Evolutionary conservation across 2,113 vertebrate genomes (phyloP).

Genomic region (Corythaixoides concolor): DNA sequence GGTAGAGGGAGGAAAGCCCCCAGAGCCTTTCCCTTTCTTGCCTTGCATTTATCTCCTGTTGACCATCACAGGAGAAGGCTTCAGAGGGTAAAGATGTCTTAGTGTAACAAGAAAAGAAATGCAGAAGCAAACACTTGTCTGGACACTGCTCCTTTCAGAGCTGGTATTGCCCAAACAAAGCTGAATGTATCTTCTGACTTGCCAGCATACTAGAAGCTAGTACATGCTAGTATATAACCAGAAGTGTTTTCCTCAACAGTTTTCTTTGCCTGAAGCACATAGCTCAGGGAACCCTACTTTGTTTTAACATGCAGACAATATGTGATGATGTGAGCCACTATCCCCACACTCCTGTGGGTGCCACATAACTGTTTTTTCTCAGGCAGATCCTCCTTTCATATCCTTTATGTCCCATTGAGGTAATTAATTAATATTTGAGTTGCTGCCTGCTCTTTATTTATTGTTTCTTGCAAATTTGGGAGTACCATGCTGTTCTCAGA

Average conservation of each 20-base stretch:
- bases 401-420: neutral
- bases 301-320: neutral
- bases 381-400: neutral
- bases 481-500: neutral
- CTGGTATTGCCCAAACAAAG: neutral
- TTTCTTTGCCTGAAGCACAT: neutral
- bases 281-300: neutral
- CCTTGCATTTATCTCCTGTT: neutral
- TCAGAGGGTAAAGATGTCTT: neutral
- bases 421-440: neutral
- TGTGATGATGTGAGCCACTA: neutral
- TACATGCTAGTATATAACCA: neutral
- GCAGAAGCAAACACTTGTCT: neutral
- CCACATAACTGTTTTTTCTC: neutral
- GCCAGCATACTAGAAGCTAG: neutral
- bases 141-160: neutral
- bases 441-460: neutral
- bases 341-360: neutral
- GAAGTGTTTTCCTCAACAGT: neutral
- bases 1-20: neutral
- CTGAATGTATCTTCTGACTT: neutral
- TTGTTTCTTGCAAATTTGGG: neutral
- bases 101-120: neutral
- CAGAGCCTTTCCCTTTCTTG: neutral
- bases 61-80: neutral